A percentile compares a stretch with the other conserved stretches of the same genome.
Conservation (phyloP, 2,888 invertebrate genomes). For the Lasioglossum pauxillum region DNA sequence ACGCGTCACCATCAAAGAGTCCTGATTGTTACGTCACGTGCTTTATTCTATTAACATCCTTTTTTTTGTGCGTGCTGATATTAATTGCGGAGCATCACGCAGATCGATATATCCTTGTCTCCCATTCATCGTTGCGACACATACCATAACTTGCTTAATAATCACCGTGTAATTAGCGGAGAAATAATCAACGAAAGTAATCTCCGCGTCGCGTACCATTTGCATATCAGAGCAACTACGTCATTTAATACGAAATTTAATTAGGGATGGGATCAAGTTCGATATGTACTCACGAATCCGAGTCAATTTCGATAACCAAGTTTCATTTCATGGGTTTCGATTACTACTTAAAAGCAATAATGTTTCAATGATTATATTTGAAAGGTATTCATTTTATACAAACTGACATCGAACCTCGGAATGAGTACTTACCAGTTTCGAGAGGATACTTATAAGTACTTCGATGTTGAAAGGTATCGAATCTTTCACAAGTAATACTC, state of each 20-base stretch:
- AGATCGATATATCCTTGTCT: slow-evolving; percentile 15
- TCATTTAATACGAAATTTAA: not conserved
- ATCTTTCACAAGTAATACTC: no score
- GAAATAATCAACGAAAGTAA: not conserved
- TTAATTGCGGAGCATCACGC: slow-evolving; percentile 33
- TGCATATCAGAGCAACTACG: not conserved
- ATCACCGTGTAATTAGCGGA: not conserved
- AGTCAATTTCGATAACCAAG: no score
- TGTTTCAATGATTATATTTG: no score
- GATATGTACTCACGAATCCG: no score
- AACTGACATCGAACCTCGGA: no score
- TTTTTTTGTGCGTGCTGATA: slow-evolving; percentile 19
- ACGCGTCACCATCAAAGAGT: slow-evolving; percentile 54
- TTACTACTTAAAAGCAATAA: no score
- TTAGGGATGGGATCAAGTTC: no score
- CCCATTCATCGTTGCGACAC: slow-evolving; percentile 5
- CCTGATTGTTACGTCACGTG: slow-evolving; percentile 55
- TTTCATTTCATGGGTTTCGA: no score
- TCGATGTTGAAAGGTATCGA: no score
- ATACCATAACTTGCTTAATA: not conserved
- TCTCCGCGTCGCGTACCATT: not conserved
- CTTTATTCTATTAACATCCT: slow-evolving; percentile 54
- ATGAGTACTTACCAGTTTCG: no score
- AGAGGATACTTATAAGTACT: no score
- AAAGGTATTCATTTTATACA: no score